phyloP scores from a whole-genome alignment of 2,888 invertebrate genomes.

The Epinotia bilunana region DNA sequence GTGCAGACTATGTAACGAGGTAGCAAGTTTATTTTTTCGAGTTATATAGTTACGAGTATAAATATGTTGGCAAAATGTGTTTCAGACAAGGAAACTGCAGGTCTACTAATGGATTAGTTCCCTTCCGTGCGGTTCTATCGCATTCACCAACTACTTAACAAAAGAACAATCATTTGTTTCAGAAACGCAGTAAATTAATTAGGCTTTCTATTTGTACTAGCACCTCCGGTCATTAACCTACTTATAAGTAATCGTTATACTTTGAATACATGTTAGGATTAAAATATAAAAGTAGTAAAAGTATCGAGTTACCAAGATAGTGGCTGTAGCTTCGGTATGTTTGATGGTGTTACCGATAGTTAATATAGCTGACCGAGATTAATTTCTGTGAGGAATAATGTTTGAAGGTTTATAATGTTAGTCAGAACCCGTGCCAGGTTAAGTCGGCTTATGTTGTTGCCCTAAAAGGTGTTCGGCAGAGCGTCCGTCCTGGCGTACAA shows the following conservation, averaged over 20 bases:
- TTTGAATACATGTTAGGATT: not conserved
- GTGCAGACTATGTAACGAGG: not conserved
- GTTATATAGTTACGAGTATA: not conserved
- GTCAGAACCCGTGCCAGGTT: constrained; percentile 10
- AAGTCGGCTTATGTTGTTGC: constrained; percentile 34
- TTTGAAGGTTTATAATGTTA: constrained; percentile 23
- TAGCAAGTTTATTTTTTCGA: not conserved
- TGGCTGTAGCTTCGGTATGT: not conserved
- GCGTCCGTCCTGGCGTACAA: not conserved
- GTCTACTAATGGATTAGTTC: constrained; percentile 35
- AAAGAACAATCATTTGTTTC: constrained; percentile 27
- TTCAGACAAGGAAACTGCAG: constrained; percentile 17
- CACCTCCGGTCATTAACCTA: not conserved
- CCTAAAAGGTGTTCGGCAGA: constrained; percentile 27
- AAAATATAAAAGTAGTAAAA: not conserved
- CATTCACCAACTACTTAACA: constrained; percentile 11
- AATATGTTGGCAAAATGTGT: not conserved
- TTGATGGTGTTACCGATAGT: not conserved
- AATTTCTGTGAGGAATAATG: constrained; percentile 15
- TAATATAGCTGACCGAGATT: not conserved
- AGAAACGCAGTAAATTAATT: constrained; percentile 4
- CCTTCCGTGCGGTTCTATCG: constrained; percentile 1
- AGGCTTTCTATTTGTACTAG: not conserved
- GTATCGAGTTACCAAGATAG: not conserved
- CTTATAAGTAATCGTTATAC: not conserved